Percentiles rank a stretch among this genome's conserved stretches.
These are phyloP conservation scores for Platycercus adscitus DNA, from an alignment of 2,113 vertebrate genomes.

Conservation along the genomic window DNA sequence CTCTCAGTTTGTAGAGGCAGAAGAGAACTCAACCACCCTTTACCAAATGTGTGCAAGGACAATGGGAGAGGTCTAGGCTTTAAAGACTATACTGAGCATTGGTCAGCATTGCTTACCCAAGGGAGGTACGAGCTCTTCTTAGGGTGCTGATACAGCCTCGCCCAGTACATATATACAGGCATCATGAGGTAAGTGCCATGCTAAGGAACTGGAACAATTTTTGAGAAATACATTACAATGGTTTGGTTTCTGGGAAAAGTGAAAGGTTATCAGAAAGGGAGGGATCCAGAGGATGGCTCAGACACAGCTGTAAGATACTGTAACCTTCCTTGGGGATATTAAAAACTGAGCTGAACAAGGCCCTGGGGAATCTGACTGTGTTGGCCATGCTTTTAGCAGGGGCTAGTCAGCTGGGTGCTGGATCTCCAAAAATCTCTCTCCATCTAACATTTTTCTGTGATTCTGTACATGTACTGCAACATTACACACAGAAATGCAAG, in stretches of 20 bases:
- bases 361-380: not conserved
- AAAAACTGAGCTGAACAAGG: not conserved
- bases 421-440: not conserved
- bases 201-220: not conserved
- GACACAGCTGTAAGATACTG: not conserved
- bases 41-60: rapidly evolving
- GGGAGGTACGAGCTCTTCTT: not conserved
- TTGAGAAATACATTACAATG: not conserved
- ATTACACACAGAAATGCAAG: not conserved
- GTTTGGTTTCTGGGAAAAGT: not conserved
- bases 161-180: no score
- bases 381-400: not conserved
- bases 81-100: not conserved
- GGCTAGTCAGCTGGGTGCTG: not conserved
- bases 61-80: not conserved
- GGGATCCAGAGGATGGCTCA: not conserved
- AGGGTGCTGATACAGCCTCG: not conserved
- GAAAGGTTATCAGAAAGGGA: not conserved
- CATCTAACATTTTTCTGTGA: not conserved
- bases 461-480: not conserved
- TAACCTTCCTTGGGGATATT: not conserved
- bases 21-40: not conserved
- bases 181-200: rapidly evolving
- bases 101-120: not conserved
- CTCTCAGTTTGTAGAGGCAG: not conserved